Conservation (phyloP, 2,888 invertebrate genomes). For the Belgica antarctica region DNA sequence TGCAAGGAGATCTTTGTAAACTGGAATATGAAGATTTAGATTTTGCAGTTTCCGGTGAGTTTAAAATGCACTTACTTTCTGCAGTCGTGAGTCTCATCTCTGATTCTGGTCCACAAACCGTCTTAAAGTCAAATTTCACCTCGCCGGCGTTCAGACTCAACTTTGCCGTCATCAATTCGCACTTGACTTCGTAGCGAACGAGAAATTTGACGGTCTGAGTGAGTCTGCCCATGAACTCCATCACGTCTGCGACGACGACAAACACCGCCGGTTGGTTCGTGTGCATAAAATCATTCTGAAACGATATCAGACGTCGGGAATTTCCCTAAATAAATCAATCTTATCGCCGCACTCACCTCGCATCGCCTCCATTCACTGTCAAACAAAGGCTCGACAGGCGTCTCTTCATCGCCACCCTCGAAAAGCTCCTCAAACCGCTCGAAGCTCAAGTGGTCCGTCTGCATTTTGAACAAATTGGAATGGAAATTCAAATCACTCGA, state of each 20-base stretch:
- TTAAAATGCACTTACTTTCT: conserved; percentile 1
- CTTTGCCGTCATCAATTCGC: neutral
- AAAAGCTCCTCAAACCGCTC: conserved; percentile 44
- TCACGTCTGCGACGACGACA: neutral
- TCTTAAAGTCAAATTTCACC: neutral
- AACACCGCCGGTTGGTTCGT: conserved; percentile 8
- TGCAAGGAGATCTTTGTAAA: conserved; percentile 45
- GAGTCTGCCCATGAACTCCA: neutral
- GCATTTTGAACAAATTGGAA: conserved; percentile 45
- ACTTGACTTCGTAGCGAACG: neutral
- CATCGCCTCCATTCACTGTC: conserved; percentile 44
- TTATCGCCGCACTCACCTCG: no score
- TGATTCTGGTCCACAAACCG: neutral
- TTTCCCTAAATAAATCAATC: no score
- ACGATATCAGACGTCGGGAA: no score
- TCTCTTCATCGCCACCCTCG: conserved; percentile 2
- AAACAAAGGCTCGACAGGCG: conserved; percentile 32
- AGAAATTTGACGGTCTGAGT: neutral
- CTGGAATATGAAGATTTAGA: conserved; percentile 29
- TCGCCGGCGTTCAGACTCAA: neutral
- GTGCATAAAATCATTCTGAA: conserved; percentile 8
- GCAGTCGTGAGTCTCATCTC: neutral
- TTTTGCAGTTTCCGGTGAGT: neutral
- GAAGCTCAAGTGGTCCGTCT: conserved; percentile 44
- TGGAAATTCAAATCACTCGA: conserved; percentile 40